Base-by-base conservation (phyloP, 2,888 invertebrate species). In the Vesta saturnalis region DNA sequence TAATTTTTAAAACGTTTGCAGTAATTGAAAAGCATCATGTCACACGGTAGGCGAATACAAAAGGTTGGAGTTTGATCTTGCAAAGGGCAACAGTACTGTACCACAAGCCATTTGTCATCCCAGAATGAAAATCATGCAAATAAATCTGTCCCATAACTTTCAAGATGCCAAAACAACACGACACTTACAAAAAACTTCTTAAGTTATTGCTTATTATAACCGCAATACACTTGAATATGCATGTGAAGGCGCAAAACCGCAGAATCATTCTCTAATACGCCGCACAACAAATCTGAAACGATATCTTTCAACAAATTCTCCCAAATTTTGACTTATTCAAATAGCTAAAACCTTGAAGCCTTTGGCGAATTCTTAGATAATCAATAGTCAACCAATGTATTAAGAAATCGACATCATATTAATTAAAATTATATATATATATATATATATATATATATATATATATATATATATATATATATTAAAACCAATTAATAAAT, bases 81-180 rank as follows among this genome's bases (percentile, higher is more conserved):
- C 67, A 64, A 71, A 69, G 71, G 67, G 71, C 71, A 69, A 71
- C 70, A 59, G 73, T 73, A 74, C 69, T 70, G 73, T 75, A 72
- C 74, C 73, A 71, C 73, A 73, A 72, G 74, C 78, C 80, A 80
- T 81, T 80, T 79, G 80, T 81, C 80, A 80, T 79, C 73, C 74
- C 52, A 76, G 77, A 78, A 79, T 78, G 79, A 78, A 79, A 80
- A 78, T 77, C 78, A 74, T 77, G 75, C 79, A 77, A 78, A 82
- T 82, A 81, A 82, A 82, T 81, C 80, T 81, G 82, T 81, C 80
- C 77, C 81, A 82, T 82, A 82, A 81, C 77, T 82, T 82, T 82
- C 80, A 66, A 71, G 72, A 80, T 79, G 81, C 81, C 82, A 82
- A 82, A 82, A 82, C 82, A 82, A 82, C 81, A 79, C 79, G 82